Evolutionary conservation across 2,888 invertebrate genomes (phyloP).

Genomic region (Andrena fulva): DNA sequence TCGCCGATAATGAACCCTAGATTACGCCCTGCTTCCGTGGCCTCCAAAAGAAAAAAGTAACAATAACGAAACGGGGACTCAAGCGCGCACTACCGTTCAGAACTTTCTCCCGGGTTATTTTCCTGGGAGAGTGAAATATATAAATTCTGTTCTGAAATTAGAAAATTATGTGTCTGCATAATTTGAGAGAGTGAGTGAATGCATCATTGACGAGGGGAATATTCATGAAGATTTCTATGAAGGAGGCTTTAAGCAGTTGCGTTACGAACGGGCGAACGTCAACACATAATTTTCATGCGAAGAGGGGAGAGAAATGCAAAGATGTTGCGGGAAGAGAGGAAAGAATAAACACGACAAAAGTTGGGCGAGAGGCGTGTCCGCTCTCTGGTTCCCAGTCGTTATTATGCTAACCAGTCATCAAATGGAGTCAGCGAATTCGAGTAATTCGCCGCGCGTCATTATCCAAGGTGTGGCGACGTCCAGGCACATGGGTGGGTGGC

Average conservation of each 20-base stretch:
- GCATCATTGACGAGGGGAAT: too few relatives aligned
- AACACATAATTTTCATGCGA: not conserved
- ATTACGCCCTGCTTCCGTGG: not conserved
- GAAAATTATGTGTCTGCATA: not conserved
- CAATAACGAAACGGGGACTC: constrained; percentile 11
- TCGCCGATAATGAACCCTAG: constrained; percentile 21
- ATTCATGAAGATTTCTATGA: too few relatives aligned
- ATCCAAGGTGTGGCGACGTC: constrained; percentile 81
- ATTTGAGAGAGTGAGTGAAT: not conserved
- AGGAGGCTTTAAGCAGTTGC: too few relatives aligned
- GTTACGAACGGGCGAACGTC: too few relatives aligned
- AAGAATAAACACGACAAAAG: constrained; percentile 8
- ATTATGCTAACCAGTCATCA: constrained; percentile 78
- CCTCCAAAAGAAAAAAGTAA: not conserved
- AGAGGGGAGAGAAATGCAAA: not conserved
- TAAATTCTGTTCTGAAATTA: not conserved
- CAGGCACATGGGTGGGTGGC: constrained; percentile 78
- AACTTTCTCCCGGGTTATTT: not conserved
- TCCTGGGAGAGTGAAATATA: not conserved
- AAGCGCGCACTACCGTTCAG: constrained; percentile 13
- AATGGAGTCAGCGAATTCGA: constrained; percentile 75
- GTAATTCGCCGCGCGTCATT: constrained; percentile 80
- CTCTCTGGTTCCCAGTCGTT: constrained; percentile 62
- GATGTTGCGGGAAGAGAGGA: not conserved
- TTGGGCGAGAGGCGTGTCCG: constrained; percentile 38